A percentile compares a stretch with the other conserved stretches of the same genome.
phyloP scores from a whole-genome alignment of 2,888 invertebrate species.

The Mythimna impura region DNA sequence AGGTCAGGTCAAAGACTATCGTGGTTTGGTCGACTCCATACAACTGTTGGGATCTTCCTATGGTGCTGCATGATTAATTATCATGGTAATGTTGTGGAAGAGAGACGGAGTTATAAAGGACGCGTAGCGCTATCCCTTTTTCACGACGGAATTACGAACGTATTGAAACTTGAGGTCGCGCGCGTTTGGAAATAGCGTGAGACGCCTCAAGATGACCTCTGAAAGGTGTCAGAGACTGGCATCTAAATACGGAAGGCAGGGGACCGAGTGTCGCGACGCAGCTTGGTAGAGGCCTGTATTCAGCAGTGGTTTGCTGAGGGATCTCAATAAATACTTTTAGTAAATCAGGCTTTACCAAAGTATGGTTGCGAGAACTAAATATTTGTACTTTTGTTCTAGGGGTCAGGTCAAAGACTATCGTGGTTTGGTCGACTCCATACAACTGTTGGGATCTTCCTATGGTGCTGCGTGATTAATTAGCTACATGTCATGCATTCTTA shows the following conservation, averaged over 20 bases:
- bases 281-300: neutral
- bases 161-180: neutral
- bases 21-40: neutral
- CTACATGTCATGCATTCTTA: neutral
- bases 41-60: neutral
- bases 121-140: no score
- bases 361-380: no score
- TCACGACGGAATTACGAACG: no score
- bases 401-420: neutral
- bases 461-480: neutral
- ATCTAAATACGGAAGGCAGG: neutral
- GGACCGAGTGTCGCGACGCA: neutral
- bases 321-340: neutral
- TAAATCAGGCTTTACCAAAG: neutral
- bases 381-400: constrained; percentile 1
- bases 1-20: neutral
- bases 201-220: neutral
- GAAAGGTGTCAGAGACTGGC: neutral
- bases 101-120: no score
- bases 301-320: neutral
- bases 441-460: neutral
- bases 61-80: neutral
- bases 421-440: neutral
- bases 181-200: neutral
- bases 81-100: no score